A percentile compares a stretch with the other conserved stretches of the same genome.
phyloP scores from a whole-genome alignment of 2,797 vertebrate genomes.

The Enteromius treurensis region DNA sequence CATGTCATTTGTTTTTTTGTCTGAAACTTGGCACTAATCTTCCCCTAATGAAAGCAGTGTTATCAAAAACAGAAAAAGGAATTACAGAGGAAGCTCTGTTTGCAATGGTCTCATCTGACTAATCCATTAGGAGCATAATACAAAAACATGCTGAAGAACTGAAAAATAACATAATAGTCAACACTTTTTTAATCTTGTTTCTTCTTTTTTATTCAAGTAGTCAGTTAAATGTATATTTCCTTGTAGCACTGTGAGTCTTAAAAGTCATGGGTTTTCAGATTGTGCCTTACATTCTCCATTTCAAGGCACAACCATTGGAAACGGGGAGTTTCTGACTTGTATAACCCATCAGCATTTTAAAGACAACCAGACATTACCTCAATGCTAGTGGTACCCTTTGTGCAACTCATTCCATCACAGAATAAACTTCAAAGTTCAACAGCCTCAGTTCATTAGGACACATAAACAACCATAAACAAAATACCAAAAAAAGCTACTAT shows the following conservation, averaged over 20 bases:
- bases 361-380: constrained; percentile 18
- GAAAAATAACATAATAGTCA: neutral
- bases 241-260: neutral
- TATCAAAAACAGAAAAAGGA: constrained; percentile 8
- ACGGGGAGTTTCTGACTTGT: constrained; percentile 32
- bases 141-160: neutral
- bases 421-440: neutral
- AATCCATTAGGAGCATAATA: neutral
- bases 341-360: constrained; percentile 24
- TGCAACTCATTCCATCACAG: neutral
- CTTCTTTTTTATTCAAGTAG: neutral
- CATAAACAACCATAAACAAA: neutral
- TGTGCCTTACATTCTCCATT: neutral
- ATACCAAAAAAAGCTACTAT: neutral
- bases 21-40: constrained; percentile 6
- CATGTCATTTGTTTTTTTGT: neutral
- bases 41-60: constrained; percentile 13
- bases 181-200: neutral
- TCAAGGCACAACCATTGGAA: constrained; percentile 11
- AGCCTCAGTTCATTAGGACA: neutral
- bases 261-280: neutral
- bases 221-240: neutral
- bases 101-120: neutral
- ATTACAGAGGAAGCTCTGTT: constrained; percentile 15
- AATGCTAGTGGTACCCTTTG: neutral